Base-by-base conservation (phyloP, 2,797 vertebrate genomes). In the Rachycentron canadum region DNA sequence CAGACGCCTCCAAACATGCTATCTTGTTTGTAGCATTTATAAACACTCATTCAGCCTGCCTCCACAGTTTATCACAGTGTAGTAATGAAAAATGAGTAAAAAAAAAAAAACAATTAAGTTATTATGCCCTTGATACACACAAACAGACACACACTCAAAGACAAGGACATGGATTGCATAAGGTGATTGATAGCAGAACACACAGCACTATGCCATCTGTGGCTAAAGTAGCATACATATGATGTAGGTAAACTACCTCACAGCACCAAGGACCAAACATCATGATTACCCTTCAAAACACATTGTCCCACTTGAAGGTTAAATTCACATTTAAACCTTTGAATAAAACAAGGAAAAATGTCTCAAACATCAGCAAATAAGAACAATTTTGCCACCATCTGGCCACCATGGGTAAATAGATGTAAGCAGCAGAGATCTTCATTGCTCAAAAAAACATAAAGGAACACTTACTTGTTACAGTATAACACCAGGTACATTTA, bases 91-190 rank as follows among this genome's bases (percentile, higher is more conserved):
- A 83, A 87, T 88, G 61, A 91, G 89, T 88, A 86, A 89, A 86
- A 85, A 75, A 86, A 85, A 75, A 23, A 50, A 40, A 13, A 79
- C 82, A 94, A 96, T 97, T 95, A 95, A 94, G 92, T 88, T 88
- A 82, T 88, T 83, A 83, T 82, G 78, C 73, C 74, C 76, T 76
- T 80, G 79, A 80, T 57, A 53, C 10, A 55, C 63, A 71, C 53
- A 77, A 49, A 65, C 41, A 70, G 17, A 58, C 21, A 70, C 8
- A 55, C 28, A 56, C 67, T 55, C 57, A 50, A 59, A 52, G 61
- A 69, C 53, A 69, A 69, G 62, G 63, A 66, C 55, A 50, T 5
- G 30, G 14, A 56, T 75, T 57, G 66, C 25, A 59, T 45, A 23
- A 13, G 17, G 47, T 41, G 57, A 55, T 59, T 74, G 36, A 71